Conservation (phyloP, 2,888 invertebrate species). For the Coelinius sp. region DNA sequence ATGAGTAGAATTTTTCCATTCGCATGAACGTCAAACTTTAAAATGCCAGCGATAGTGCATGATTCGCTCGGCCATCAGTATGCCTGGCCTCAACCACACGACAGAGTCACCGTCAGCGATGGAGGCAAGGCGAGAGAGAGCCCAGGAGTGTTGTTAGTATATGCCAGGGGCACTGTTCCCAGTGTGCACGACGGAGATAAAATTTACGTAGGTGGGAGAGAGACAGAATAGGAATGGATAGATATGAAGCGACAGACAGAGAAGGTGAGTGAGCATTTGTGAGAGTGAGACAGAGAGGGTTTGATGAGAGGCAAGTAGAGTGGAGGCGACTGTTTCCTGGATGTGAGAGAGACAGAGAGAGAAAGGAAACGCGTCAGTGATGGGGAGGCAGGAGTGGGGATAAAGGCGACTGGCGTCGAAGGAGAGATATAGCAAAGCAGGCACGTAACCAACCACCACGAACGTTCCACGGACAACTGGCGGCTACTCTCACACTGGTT, state of each 20-base stretch:
- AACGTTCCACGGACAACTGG: slow-evolving; percentile 49
- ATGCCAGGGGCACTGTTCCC: slow-evolving; percentile 30
- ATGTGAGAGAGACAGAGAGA: slow-evolving; percentile 41
- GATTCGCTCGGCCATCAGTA: slow-evolving; percentile 57
- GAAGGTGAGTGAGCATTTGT: background rate
- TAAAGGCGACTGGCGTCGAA: slow-evolving; percentile 16
- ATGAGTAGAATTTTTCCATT: slow-evolving; percentile 3
- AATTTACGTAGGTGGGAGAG: slow-evolving; percentile 32
- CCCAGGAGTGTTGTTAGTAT: slow-evolving; percentile 24
- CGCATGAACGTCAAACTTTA: slow-evolving; percentile 10
- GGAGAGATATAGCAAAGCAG: slow-evolving; percentile 19
- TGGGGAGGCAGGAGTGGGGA: slow-evolving; percentile 24
- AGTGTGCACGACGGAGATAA: slow-evolving; percentile 28
- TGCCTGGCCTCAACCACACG: slow-evolving; percentile 48
- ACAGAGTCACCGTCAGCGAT: slow-evolving; percentile 41
- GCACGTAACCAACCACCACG: slow-evolving; percentile 42
- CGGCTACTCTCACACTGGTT: slow-evolving; percentile 26
- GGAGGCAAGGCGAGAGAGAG: slow-evolving; percentile 41
- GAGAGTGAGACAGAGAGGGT: background rate
- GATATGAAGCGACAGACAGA: background rate
- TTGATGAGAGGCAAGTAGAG: slow-evolving; percentile 17
- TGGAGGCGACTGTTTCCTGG: slow-evolving; percentile 40
- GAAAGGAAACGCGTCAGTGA: slow-evolving; percentile 31
- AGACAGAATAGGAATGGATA: slow-evolving; percentile 15
- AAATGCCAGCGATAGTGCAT: slow-evolving; percentile 23